Evolutionary conservation across 92 coral and sea anemone genomes (phyloP).

Genomic region (Porites lobata): DNA sequence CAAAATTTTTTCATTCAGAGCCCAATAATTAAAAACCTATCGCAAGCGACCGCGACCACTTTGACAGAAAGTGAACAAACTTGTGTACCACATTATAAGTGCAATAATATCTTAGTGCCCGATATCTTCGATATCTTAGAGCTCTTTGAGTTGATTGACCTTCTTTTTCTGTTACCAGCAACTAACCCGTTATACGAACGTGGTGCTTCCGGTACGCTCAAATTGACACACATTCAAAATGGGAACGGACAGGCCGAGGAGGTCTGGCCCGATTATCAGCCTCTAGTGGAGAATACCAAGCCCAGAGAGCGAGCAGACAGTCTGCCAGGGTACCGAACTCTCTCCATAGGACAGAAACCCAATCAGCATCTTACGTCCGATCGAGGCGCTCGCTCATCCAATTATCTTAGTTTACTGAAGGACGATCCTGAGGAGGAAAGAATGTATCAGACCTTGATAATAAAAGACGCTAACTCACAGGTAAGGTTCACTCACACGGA

Average conservation of each 20-base stretch:
- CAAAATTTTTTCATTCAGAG: no score
- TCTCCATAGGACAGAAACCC: constrained; percentile 21
- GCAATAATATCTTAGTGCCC: no score
- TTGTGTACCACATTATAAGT: no score
- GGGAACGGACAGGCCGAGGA: not conserved
- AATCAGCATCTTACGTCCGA: not conserved
- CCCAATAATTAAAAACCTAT: no score
- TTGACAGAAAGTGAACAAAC: no score
- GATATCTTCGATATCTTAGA: no score
- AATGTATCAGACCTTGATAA: constrained; percentile 32
- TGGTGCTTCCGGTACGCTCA: constrained; percentile 48
- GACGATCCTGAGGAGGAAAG: constrained; percentile 9
- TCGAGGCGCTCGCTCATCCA: constrained; percentile 39
- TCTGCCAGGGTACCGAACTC: constrained; percentile 32
- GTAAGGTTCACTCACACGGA: not conserved
- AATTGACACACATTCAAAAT: constrained; percentile 2
- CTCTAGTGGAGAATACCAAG: constrained; percentile 44
- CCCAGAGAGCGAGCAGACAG: constrained; percentile 38
- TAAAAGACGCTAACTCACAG: constrained; percentile 15
- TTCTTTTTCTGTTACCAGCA: constrained; percentile 3
- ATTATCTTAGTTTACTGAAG: constrained; percentile 42
- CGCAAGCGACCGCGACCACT: no score
- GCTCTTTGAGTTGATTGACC: not conserved
- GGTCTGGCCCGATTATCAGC: constrained; percentile 44
- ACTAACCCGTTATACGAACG: constrained; percentile 36